A percentile compares a stretch with the other conserved stretches of the same genome.
Evolutionary conservation across 2,888 invertebrate genomes (phyloP).

Genomic region (Clistopyga incitator): DNA sequence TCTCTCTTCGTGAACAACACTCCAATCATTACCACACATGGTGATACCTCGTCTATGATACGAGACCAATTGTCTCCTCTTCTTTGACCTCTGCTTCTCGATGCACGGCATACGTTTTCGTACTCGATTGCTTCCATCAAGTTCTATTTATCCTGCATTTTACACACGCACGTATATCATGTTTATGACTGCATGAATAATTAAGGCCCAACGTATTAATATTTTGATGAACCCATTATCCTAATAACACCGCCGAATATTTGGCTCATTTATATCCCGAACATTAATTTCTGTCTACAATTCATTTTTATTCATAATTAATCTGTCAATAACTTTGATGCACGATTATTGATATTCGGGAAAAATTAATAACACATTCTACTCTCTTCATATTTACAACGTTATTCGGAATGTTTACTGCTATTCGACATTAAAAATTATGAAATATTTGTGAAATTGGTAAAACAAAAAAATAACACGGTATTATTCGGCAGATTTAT

Average conservation of each 20-base stretch:
- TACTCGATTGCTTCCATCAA: constrained; percentile 19
- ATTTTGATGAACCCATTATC: neutral
- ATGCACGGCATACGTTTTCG: neutral
- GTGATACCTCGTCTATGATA: neutral
- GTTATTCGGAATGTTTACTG: no score
- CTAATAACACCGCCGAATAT: neutral
- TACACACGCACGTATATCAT: neutral
- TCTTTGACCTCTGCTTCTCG: neutral
- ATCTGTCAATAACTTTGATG: neutral
- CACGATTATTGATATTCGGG: neutral
- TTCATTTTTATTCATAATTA: neutral
- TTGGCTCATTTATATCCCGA: no score
- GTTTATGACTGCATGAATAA: neutral
- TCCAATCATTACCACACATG: neutral
- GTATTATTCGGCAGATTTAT: neutral
- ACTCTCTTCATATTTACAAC: no score
- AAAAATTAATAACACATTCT: no score
- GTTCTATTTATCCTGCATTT: constrained; percentile 1
- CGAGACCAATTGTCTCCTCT: neutral
- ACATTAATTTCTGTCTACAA: no score
- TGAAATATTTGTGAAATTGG: neutral
- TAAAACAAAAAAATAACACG: neutral
- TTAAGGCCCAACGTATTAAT: neutral
- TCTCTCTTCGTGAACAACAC: neutral
- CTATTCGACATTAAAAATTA: neutral